Base-by-base conservation (phyloP, 2,888 invertebrate genomes). In the Parapristionchus giblindavisi region DNA sequence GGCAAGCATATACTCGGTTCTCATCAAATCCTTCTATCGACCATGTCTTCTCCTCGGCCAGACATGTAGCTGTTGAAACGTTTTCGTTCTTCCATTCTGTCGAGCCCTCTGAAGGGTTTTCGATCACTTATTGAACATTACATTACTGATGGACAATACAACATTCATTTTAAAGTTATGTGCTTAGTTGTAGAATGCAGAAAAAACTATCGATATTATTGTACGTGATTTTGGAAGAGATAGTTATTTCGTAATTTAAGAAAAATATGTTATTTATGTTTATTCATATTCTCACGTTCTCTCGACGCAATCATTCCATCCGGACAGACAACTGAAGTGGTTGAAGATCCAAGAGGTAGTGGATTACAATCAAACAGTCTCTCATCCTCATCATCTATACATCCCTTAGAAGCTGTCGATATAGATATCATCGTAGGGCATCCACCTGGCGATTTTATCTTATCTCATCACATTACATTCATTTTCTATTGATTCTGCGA, bases 351-450 rank as follows among this genome's bases (percentile, higher is more conserved):
- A 17, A 40, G 43, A 5, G 63, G 63, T 3, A 65, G 63, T 5
- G 63, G 63, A 43, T 65, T 65, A 14, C 63, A 65, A 17, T 65
- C 63, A n/a, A n/a, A n/a, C n/a, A n/a, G n/a, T n/a, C n/a, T n/a
- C n/a, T n/a, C n/a, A 8, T 43, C 11, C 17, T 65, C 43, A 8
- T 43, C 21, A 27, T 14, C 14, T 5, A 65, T 17, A 43, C 63
- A 65, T 11, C 27, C 63, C 2, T 11, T 29, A 3, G 38, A 2
- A 2, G 63, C 29, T 43, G 32, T 43, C 43, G 43, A 65, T 29
- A 65, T 65, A 0, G 43, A 43, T 17, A 17, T 21, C 24, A 65
- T 27, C 3, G 29, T 27, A 0, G 63, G 43, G 43, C 63, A 65
- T 1, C 14, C 63, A n/a, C n/a, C n/a, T n/a, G n/a, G n/a, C n/a